Conservation (phyloP, 1,140 invertebrate genomes). For the Lasioglossum baleicum region DNA sequence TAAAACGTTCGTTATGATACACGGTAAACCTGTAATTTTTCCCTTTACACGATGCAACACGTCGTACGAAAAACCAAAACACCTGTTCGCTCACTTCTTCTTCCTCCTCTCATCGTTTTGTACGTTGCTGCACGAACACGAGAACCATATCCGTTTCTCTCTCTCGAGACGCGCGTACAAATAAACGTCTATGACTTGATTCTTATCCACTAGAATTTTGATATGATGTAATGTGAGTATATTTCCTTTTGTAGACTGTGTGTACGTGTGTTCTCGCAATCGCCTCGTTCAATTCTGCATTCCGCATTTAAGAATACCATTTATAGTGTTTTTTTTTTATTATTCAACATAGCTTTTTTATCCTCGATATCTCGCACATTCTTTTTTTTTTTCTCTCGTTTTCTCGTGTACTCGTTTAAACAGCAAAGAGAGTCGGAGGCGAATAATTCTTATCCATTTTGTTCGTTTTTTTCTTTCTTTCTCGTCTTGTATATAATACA, state of each 20-base stretch:
- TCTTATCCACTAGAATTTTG: slow-evolving; percentile 57
- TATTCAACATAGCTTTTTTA: slow-evolving; percentile 26
- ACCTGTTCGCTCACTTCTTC: background rate
- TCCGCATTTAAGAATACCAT: slow-evolving; percentile 52
- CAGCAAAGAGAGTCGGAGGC: slow-evolving; percentile 42
- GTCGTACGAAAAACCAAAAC: slow-evolving; percentile 23
- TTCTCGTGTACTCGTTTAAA: slow-evolving; percentile 40
- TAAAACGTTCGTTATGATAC: background rate
- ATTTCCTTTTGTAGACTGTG: slow-evolving; percentile 44
- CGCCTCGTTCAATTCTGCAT: slow-evolving; percentile 1
- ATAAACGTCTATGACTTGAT: slow-evolving; percentile 22
- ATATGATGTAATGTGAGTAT: slow-evolving; percentile 52
- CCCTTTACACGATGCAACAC: slow-evolving; percentile 4
- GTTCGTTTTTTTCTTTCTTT: background rate
- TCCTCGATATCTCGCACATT: slow-evolving; percentile 15
- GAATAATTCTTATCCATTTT: slow-evolving; percentile 22
- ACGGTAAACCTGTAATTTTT: slow-evolving; percentile 16
- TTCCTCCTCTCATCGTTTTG: background rate
- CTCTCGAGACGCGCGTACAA: slow-evolving; percentile 39
- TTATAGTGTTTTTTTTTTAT: slow-evolving; percentile 16
- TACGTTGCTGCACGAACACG: slow-evolving; percentile 2
- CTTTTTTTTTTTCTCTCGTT: background rate
- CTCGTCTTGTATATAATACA: slow-evolving; percentile 34
- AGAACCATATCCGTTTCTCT: background rate
- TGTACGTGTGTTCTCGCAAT: slow-evolving; percentile 13